Evolutionary conservation across 2,888 invertebrate genomes (phyloP), one percentile per base, ranked within the genome.

Genomic region (Chaetoderma sp.): DNA sequence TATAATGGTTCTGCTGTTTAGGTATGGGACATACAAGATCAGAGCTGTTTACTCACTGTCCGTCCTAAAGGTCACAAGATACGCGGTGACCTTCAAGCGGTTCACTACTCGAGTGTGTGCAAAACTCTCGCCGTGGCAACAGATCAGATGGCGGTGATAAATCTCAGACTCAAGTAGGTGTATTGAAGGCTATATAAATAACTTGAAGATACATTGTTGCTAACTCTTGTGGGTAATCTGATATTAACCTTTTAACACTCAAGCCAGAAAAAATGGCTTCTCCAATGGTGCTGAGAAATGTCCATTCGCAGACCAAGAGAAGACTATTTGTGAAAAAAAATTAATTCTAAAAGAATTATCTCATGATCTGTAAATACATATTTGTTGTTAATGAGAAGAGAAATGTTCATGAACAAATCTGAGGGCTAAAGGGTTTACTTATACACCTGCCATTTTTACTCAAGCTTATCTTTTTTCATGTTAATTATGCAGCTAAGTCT

Each of bases 1-100:
- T n/a, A n/a, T n/a, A n/a, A n/a, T n/a, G n/a, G n/a, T n/a, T n/a
- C n/a, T n/a, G 10, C 39, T 36, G 39, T 70, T 1, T 62, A 86
- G 86, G 82, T 87, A 1, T 87, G 86, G 86, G 86, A 87, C 62
- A 79, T 85, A 27, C 83, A 83, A 56, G 86, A 87, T 65, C 86
- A 87, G 65, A 85, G 79, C 60, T 83, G 85, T 68, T 72, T 87
- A 56, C 68, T 86, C 55, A 86, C 86, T 1, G 76, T 87, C 16
- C 78, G 86, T 33, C 85, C 86, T 4, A 87, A 87, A 68, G 81
- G 83, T 62, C 87, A 87, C 75, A 84, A 83, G 69, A 86, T 87
- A 56, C 78, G 83, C 4, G 87, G 86, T 8, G 86, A 87, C 65
- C 79, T 87, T 3, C 86, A 86, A 64, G 82, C 86, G n/a, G 81